Percentiles rank a stretch among this genome's conserved stretches.
Conservation (phyloP, 2,113 vertebrate genomes). For the Ammodytes marinus region DNA sequence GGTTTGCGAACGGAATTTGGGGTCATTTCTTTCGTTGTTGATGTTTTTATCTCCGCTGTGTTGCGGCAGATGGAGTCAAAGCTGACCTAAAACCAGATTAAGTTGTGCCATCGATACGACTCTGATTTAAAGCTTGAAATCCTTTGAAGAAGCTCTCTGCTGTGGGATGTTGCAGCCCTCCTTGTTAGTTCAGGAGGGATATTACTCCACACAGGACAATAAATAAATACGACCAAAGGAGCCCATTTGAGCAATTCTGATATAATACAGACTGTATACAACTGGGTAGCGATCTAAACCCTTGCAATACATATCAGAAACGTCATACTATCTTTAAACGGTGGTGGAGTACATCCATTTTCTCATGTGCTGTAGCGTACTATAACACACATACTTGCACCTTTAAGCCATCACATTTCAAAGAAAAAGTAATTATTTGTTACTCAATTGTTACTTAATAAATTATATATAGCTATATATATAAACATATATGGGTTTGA, state of each 20-base stretch:
- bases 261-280: neutral
- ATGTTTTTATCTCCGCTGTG: neutral
- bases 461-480: neutral
- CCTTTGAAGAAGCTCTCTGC: slow-evolving; percentile 21
- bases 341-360: neutral
- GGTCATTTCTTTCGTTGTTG: neutral
- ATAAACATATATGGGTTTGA: too few relatives aligned
- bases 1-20: slow-evolving; percentile 26
- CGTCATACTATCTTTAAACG: neutral
- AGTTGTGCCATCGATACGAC: slow-evolving; percentile 55
- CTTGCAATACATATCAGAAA: neutral
- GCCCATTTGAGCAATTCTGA: too few relatives aligned
- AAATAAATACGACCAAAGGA: rapidly evolving
- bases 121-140: slow-evolving; percentile 32
- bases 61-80: slow-evolving; percentile 67
- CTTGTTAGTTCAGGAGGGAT: neutral
- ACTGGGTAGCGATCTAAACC: neutral
- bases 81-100: slow-evolving; percentile 64
- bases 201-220: neutral
- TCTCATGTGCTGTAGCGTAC: neutral
- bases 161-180: neutral
- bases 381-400: neutral
- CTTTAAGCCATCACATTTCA: neutral
- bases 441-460: neutral
- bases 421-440: neutral